Base-by-base conservation (phyloP, 1,140 invertebrate genomes). In the Drosophila triauraria region DNA sequence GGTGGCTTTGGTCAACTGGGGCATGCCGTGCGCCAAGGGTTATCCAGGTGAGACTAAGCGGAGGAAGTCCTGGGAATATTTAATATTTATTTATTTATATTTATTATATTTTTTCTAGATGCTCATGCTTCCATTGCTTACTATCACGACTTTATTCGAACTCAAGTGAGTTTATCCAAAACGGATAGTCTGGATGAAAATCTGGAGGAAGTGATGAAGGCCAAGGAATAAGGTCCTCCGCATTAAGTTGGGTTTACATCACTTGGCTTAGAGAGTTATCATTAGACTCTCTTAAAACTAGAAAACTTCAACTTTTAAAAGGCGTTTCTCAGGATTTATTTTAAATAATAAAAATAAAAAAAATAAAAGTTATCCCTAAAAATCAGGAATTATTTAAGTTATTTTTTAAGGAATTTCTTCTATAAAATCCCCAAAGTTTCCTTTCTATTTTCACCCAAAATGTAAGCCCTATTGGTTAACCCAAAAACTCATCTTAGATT, bases 1-100 rank as follows among this genome's bases (percentile, higher is more conserved):
- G 9, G 92, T 93, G 54, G 94, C 94, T 3, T 84, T 95, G 38
- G 94, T 94, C 10, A 94, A 94, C 27, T 95, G 94, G 91, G 94
- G 94, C 9, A 77, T 92, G 30, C 94, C 94, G 4, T 94, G 94
- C 70, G 94, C 94, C 23, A 75, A 64, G 2, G 93, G 93, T 6
- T 93, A 93, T 61, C 94, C 94, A 4, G 75, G 75, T 78, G 20
- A 44, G 42, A 8, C 4, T 20, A 1, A 0, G 0, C 3, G 10
- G 8, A 0, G 1, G 1, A 6, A 4, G 7, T 1, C 13, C 12
- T 53, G 0, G 2, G 0, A 20, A 8, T 42, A 4, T 12, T 10
- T 15, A 35, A 10, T 35, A 10, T 0, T 13, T 0, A 25, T 13
- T 20, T n/a, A 30, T 30, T 27, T 27, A 20, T 0, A 25, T 10